Conservation (phyloP, 1,140 invertebrate species). For the Drosophila cardini region DNA sequence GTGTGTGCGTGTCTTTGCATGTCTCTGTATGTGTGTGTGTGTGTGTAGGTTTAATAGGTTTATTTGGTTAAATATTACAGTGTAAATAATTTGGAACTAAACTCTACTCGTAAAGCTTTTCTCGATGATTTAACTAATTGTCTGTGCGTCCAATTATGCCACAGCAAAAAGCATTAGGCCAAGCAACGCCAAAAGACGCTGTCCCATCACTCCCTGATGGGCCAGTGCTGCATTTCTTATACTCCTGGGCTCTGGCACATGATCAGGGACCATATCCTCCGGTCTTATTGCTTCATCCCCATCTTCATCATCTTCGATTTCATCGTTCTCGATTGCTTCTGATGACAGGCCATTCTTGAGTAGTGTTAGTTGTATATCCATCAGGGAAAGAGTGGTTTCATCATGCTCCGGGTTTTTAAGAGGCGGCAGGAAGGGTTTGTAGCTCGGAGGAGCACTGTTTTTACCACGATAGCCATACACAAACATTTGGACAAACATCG, state of each 20-base stretch:
- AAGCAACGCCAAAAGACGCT: slow-evolving; percentile 40
- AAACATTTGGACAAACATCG: slow-evolving; percentile 72
- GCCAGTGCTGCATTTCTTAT: slow-evolving; percentile 28
- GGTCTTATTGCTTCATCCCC: slow-evolving; percentile 19
- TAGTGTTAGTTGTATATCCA: slow-evolving; percentile 58
- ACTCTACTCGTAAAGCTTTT: slow-evolving; percentile 72
- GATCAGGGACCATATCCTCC: slow-evolving; percentile 56
- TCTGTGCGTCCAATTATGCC: slow-evolving; percentile 24
- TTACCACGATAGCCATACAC: slow-evolving; percentile 63
- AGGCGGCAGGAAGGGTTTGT: slow-evolving; percentile 58
- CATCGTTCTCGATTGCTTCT: background rate
- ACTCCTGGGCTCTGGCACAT: background rate
- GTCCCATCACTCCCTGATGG: slow-evolving; percentile 6
- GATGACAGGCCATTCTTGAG: slow-evolving; percentile 46
- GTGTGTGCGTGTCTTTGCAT: slow-evolving; percentile 26
- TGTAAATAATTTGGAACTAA: slow-evolving; percentile 65
- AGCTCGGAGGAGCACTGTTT: slow-evolving; percentile 39
- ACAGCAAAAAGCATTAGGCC: slow-evolving; percentile 45
- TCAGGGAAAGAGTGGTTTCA: slow-evolving; percentile 25
- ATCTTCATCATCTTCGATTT: slow-evolving; percentile 25
- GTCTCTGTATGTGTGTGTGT: slow-evolving; percentile 21
- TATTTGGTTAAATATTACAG: slow-evolving; percentile 77
- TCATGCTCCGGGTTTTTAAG: background rate
- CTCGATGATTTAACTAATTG: slow-evolving; percentile 44
- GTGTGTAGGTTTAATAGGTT: slow-evolving; percentile 58